Evolutionary conservation across 2,888 invertebrate species (phyloP).

Genomic region (Stenolophus ochropezus): DNA sequence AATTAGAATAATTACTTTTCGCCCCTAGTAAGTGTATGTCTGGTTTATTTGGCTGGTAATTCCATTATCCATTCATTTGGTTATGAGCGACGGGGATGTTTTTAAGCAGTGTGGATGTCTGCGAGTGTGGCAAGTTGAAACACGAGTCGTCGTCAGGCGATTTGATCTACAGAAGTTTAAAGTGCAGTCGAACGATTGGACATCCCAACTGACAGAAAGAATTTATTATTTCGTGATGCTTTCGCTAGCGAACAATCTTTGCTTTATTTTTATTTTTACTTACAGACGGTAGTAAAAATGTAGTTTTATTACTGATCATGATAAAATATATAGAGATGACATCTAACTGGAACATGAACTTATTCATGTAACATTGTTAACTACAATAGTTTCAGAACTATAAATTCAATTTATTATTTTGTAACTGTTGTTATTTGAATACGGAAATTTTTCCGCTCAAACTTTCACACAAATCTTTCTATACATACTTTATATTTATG

Average conservation of each 20-base stretch:
- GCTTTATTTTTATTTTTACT: neutral
- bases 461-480: too few species aligned
- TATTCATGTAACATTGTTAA: neutral
- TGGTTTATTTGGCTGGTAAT: too few species aligned
- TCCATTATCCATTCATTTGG: too few species aligned
- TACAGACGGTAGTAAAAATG: neutral
- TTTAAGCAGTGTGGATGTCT: too few species aligned
- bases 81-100: too few species aligned
- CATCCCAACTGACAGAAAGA: neutral
- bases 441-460: neutral
- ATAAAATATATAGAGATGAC: neutral
- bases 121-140: slow-evolving; percentile 7
- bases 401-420: neutral
- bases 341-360: neutral
- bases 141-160: slow-evolving; percentile 30
- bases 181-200: slow-evolving; percentile 22
- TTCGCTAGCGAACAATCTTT: neutral
- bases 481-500: too few species aligned
- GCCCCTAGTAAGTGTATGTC: too few species aligned
- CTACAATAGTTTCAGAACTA: neutral
- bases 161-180: slow-evolving; percentile 35
- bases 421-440: neutral
- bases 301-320: slow-evolving; percentile 5
- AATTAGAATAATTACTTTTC: too few species aligned
- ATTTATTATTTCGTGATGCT: slow-evolving; percentile 12